These are phyloP conservation scores for Brenthis daphne DNA, from an alignment of 2,888 invertebrate genomes.

Conservation along the genomic window DNA sequence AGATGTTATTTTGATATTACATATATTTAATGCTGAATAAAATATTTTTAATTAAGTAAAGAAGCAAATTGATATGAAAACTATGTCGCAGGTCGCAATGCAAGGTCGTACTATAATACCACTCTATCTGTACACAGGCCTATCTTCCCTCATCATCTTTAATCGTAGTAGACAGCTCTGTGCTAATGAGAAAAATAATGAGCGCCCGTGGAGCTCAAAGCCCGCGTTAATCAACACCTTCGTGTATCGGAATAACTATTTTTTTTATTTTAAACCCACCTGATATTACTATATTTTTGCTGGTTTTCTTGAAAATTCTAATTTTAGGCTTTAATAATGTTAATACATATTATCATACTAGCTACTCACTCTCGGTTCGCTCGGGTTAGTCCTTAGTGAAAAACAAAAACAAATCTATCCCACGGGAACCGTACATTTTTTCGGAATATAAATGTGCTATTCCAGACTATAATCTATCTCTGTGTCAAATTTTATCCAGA, in stretches of 20 bases:
- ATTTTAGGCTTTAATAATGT: too few relatives aligned
- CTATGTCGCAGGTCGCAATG: not conserved
- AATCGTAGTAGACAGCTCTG: slow-evolving; percentile 66
- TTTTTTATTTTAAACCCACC: slow-evolving; percentile 23
- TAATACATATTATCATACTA: too few relatives aligned
- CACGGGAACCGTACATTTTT: too few relatives aligned
- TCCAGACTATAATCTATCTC: too few relatives aligned
- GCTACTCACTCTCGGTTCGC: too few relatives aligned
- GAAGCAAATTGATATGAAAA: not conserved
- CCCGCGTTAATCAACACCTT: slow-evolving; percentile 64
- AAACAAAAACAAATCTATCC: too few relatives aligned
- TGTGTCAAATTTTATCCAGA: too few relatives aligned
- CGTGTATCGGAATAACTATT: slow-evolving; percentile 36
- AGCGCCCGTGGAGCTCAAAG: slow-evolving; percentile 56
- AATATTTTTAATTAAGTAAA: not conserved
- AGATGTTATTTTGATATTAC: too few relatives aligned
- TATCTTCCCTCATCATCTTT: slow-evolving; percentile 59
- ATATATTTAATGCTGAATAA: not conserved
- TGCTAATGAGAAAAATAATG: slow-evolving; percentile 80
- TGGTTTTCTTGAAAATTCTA: not conserved
- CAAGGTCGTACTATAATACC: slow-evolving; percentile 8
- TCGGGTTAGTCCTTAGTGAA: too few relatives aligned
- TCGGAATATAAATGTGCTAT: too few relatives aligned
- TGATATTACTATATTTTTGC: slow-evolving; percentile 3
- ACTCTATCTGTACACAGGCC: slow-evolving; percentile 42